Base-by-base conservation (phyloP, 2,797 vertebrate species). In the Arnoldichthys spilopterus region DNA sequence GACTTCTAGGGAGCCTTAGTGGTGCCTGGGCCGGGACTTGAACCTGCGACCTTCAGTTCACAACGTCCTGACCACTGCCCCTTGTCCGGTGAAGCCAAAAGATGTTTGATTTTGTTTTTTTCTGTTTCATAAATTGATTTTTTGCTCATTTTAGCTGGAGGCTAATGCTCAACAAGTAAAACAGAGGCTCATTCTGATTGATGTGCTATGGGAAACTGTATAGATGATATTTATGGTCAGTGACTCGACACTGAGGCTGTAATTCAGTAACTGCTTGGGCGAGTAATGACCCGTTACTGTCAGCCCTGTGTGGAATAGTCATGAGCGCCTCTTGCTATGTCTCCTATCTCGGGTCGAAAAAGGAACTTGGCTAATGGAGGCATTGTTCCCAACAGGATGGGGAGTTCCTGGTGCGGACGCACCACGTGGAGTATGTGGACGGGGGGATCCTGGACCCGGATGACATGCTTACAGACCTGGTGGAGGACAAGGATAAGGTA, bases 401-500 rank as follows among this genome's bases (percentile, higher is more conserved):
- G 78, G 84, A 91, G 79, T 91, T 89, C 22, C 92, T 88, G 80
- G 92, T 97, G 76, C 95, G 92, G 85, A 96, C 95, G 78, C 96
- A 96, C 83, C 97, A 97, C 86, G 86, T 98, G 90, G 96, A 98
- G 84, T 97, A 97, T 71, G 83, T 83, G 30, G 97, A 99, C 69
- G 97, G 97, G 86, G 96, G 96, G 24, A 98, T 98, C 85, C 89
- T 99, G 90, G 96, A 99, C 90, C 95, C 95, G 84, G 97, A 99
- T 87, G 97, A 98, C 86, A 83, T 95, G 83, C 91, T 98, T 85
- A 89, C 87, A 70, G 97, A 98, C 90, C 95, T 99, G 18, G 94
- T 97, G 84, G 98, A 98, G 84, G 97, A 98, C 92, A 92, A 95
- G 91, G 97, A 98, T 87, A 97, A 96, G 96, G 97, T 98, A 93